A percentile compares a stretch with the other conserved stretches of the same genome.
These are phyloP conservation scores for Ctenopoma multispine DNA, from an alignment of 2,797 vertebrate genomes.

Conservation along the genomic window DNA sequence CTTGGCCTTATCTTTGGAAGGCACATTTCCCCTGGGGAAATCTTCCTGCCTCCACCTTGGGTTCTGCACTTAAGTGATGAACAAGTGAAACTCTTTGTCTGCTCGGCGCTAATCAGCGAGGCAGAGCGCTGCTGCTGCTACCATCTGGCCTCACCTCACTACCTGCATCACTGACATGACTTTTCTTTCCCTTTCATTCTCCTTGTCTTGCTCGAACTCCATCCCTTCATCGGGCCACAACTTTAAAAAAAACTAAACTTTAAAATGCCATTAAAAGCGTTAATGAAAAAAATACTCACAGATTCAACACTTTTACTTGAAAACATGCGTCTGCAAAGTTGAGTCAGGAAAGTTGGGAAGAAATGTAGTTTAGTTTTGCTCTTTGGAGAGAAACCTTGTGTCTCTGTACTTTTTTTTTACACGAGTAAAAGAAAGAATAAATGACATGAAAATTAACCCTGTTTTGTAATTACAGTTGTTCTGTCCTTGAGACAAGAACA, in stretches of 20 bases:
- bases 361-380: background rate
- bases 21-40: slow-evolving; percentile 80
- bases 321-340: background rate
- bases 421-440: background rate
- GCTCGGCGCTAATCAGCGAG: slow-evolving; percentile 71
- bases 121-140: slow-evolving; percentile 63
- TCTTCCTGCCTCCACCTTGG: slow-evolving; percentile 78
- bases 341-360: background rate
- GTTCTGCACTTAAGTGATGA: slow-evolving; percentile 78
- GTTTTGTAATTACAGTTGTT: background rate
- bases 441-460: background rate
- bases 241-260: slow-evolving; percentile 22
- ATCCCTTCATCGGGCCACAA: slow-evolving; percentile 25
- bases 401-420: background rate
- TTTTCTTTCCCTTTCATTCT: slow-evolving; percentile 17
- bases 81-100: slow-evolving; percentile 80
- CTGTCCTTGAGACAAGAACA: background rate
- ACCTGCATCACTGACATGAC: slow-evolving; percentile 67
- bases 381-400: background rate
- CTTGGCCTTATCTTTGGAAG: slow-evolving; percentile 73
- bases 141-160: slow-evolving; percentile 57
- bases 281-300: slow-evolving; percentile 34
- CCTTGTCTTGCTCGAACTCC: slow-evolving; percentile 27
- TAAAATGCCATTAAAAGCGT: slow-evolving; percentile 27
- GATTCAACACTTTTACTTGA: slow-evolving; percentile 54